These are phyloP conservation scores for Porphyrio hochstetteri DNA, from an alignment of 2,113 vertebrate species.

Conservation along the genomic window DNA sequence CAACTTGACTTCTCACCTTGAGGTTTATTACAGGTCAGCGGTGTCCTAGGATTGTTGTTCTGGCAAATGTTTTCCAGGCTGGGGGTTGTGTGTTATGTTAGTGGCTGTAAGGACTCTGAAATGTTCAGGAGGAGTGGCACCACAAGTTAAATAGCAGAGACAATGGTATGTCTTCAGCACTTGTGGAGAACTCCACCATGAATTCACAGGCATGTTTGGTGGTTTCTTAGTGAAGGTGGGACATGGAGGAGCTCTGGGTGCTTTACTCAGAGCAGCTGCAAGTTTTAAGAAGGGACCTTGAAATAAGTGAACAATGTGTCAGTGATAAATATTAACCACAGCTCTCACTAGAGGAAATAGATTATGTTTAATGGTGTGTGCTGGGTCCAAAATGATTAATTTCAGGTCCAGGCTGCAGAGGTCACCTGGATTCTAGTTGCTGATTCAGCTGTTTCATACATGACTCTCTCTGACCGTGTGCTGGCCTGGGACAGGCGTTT, in stretches of 20 bases:
- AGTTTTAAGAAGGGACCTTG: neutral
- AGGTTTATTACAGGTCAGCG: neutral
- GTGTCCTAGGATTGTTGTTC: neutral
- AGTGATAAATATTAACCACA: conserved; percentile 44
- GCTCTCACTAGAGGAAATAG: neutral
- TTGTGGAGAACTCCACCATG: neutral
- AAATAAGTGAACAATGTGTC: neutral
- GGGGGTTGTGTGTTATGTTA: neutral
- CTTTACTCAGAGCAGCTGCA: neutral
- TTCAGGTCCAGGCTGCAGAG: neutral
- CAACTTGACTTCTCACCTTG: neutral
- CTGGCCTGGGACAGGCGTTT: neutral
- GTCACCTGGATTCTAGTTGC: neutral
- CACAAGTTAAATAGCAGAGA: neutral
- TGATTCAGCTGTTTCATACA: neutral
- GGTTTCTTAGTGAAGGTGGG: neutral
- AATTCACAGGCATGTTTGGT: accelerated
- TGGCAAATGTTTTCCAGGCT: neutral
- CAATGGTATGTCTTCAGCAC: neutral
- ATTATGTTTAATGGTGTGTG: conserved; percentile 36
- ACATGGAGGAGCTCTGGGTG: neutral
- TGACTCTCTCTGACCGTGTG: neutral
- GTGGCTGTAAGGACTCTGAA: neutral
- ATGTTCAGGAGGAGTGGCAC: neutral
- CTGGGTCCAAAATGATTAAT: neutral